Evolutionary conservation across 2,888 invertebrate species (phyloP).

Genomic region (Myopa tessellatipennis): DNA sequence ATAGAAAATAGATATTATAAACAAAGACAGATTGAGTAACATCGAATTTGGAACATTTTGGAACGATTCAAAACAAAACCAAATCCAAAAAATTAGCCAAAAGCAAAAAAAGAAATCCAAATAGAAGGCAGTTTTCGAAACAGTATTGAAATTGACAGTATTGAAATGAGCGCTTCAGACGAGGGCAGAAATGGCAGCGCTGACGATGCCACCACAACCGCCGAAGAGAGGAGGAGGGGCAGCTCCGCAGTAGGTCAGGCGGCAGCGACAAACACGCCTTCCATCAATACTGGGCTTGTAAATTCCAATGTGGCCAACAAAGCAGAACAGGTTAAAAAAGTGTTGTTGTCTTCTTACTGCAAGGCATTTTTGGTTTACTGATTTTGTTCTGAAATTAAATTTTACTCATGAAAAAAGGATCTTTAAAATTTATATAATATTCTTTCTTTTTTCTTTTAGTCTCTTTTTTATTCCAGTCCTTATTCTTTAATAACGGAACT

Average conservation of each 20-base stretch:
- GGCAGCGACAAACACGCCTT: not conserved
- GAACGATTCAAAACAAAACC: not conserved
- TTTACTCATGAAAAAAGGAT: too few species aligned
- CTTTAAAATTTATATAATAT: too few species aligned
- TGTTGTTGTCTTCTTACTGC: not conserved
- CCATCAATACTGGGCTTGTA: conserved; percentile 1
- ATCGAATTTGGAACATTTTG: not conserved
- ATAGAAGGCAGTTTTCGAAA: not conserved
- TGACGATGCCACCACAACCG: conserved; percentile 15
- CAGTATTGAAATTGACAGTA: conserved; percentile 16
- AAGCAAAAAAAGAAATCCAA: not conserved
- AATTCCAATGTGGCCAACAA: conserved; percentile 33
- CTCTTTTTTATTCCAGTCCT: too few species aligned
- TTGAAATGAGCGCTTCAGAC: conserved; percentile 28
- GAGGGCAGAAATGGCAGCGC: conserved; percentile 21
- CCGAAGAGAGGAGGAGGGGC: not conserved
- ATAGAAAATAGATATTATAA: too few species aligned
- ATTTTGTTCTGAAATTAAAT: not conserved
- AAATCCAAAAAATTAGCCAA: not conserved
- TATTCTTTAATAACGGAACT: too few species aligned
- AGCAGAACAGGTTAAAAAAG: conserved; percentile 29
- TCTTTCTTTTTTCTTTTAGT: too few species aligned
- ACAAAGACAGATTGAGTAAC: not conserved
- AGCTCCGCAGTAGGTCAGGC: conserved; percentile 33
- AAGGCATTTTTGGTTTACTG: too few species aligned